Percentiles rank a stretch among this genome's conserved stretches.
Conservation (phyloP, 2,797 vertebrate species). For the Ambastaia sidthimunki region DNA sequence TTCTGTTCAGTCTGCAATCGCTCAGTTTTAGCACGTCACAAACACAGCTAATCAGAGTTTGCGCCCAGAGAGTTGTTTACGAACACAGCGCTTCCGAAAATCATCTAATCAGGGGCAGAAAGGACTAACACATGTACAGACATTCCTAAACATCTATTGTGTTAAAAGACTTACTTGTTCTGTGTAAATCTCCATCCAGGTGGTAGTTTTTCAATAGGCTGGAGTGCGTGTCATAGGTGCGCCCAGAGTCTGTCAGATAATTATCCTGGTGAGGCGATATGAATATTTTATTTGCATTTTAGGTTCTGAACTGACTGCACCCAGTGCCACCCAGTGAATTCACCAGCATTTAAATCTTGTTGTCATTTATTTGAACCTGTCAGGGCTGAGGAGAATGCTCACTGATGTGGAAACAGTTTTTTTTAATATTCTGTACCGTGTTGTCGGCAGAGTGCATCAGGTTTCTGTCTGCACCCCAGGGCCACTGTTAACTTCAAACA, state of each 20-base stretch:
- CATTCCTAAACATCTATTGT: slow-evolving; percentile 26
- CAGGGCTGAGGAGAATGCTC: slow-evolving; percentile 18
- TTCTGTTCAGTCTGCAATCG: slow-evolving; percentile 31
- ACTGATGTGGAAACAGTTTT: slow-evolving; percentile 19
- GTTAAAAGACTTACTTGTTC: slow-evolving; percentile 9
- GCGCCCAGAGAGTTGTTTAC: slow-evolving; percentile 33
- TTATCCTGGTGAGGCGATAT: neutral
- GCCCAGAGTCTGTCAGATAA: neutral
- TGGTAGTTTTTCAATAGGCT: neutral
- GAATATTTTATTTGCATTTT: slow-evolving; percentile 3
- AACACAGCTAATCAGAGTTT: slow-evolving; percentile 34
- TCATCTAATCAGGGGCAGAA: slow-evolving; percentile 32
- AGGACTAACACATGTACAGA: slow-evolving; percentile 15
- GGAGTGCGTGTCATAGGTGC: neutral
- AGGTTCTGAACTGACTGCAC: neutral
- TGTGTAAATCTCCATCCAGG: neutral
- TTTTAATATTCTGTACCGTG: slow-evolving; percentile 33
- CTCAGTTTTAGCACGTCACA: slow-evolving; percentile 43
- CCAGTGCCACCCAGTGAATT: slow-evolving; percentile 25
- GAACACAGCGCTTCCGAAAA: slow-evolving; percentile 30
- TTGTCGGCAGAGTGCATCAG: slow-evolving; percentile 28
- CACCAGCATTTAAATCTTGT: slow-evolving; percentile 34
- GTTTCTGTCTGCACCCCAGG: slow-evolving; percentile 39
- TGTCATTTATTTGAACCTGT: slow-evolving; percentile 36
- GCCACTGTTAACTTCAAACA: slow-evolving; percentile 31